Evolutionary conservation across 2,113 vertebrate genomes (phyloP), one percentile per base, ranked within the genome.

Genomic region (Gorsachius goisagi): DNA sequence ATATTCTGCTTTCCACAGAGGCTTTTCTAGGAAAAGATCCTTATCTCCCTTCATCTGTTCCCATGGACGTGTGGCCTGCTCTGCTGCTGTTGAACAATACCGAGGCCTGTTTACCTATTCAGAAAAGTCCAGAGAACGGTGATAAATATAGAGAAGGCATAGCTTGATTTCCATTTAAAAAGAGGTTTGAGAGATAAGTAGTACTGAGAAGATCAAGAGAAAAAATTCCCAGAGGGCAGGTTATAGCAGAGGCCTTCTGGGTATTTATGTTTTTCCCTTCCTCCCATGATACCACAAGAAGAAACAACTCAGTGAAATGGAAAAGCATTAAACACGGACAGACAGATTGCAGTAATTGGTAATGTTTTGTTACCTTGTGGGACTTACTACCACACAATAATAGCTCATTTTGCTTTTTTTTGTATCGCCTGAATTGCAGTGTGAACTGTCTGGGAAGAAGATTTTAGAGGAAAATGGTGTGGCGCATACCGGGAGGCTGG

Each of bases 361-460:
- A 71, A 60, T n/a, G 73, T 92, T 96, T 96, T 93, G 95, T 96
- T 95, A 96, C 89, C 83, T 68, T 85, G 49, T 88, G 86, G 86
- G 81, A 55, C 32, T 90, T 77, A 74, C 13, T 94, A 74, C 82
- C 72, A 71, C 83, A 89, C 74, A 32, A 81, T 88, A 80, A 93
- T 72, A 78, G 64, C 8, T 9, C 47, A 14, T 27, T 85, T 91
- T 88, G 49, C 35, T 74, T 82, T 85, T 69, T 69, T 53, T 52
- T 60, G 17, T 28, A 50, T 74, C 6, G 18, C n/a, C 59, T 89
- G 39, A 92, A 55, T 47, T 71, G 45, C 53, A 45, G 35, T 32
- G 44, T 64, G 77, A 90, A 84, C 63, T 69, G 27, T 28, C 77
- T 89, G 68, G 75, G 71, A 75, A 88, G 68, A 71, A 62, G 64